These are phyloP conservation scores for Dendropsophus ebraccatus DNA, from an alignment of 2,113 vertebrate genomes.

Conservation along the genomic window DNA sequence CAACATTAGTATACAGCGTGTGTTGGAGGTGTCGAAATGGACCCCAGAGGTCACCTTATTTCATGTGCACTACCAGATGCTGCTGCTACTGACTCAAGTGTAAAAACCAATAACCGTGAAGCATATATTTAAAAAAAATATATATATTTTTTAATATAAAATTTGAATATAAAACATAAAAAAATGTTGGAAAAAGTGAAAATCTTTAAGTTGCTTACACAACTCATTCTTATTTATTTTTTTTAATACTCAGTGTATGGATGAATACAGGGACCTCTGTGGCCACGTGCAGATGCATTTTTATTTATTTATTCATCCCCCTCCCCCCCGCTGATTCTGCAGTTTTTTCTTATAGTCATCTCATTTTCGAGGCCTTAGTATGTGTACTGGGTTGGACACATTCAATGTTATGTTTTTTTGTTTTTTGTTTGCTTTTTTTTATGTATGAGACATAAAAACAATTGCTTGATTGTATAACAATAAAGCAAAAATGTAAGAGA, in stretches of 20 bases:
- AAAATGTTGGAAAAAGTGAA: too few species aligned
- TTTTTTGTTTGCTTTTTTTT: neutral
- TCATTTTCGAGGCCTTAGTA: neutral
- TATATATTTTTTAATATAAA: neutral
- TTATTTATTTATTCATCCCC: neutral
- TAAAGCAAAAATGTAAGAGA: neutral
- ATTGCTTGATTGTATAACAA: neutral
- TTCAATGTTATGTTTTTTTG: too few species aligned
- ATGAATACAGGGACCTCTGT: neutral
- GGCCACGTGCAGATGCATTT: neutral
- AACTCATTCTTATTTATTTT: neutral
- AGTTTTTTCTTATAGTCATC: neutral
- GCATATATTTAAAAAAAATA: neutral
- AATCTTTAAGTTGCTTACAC: too few species aligned
- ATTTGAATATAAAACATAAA: too few species aligned
- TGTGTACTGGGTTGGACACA: too few species aligned
- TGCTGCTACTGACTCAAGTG: neutral
- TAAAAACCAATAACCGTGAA: neutral
- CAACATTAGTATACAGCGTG: neutral
- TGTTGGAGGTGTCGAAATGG: neutral
- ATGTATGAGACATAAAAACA: too few species aligned
- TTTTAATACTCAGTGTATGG: neutral
- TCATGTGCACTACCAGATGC: neutral
- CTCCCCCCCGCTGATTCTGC: constrained; percentile 13
- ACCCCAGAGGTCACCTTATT: neutral